Conservation (phyloP, 2,113 vertebrate species). For the Sialia sialis region DNA sequence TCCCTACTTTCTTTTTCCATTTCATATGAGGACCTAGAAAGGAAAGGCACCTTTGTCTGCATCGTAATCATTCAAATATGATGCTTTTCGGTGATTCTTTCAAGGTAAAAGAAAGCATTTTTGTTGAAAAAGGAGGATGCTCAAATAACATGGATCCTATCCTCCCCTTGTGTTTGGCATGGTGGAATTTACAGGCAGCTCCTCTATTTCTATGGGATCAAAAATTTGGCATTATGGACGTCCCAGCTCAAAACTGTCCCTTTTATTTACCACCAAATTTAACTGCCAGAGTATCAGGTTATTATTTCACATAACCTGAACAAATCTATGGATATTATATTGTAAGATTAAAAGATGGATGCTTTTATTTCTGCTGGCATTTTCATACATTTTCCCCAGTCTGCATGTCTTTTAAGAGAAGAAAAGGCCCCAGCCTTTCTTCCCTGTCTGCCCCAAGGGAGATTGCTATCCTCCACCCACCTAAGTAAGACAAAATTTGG, state of each 20-base stretch:
- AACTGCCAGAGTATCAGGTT: neutral
- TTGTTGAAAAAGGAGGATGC: neutral
- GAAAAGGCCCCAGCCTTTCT: neutral
- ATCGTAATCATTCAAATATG: neutral
- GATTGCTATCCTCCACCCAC: neutral
- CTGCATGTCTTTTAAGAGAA: neutral
- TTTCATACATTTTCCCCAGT: neutral
- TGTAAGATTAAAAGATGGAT: neutral
- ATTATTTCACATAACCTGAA: neutral
- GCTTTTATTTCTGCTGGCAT: neutral
- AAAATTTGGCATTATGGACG: neutral
- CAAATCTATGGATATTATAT: neutral
- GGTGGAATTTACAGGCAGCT: neutral
- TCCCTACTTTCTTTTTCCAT: neutral
- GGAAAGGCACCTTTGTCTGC: neutral
- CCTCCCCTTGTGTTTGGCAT: neutral
- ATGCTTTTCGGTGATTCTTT: neutral
- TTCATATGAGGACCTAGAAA: neutral
- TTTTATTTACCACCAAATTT: neutral
- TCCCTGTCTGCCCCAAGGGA: neutral
- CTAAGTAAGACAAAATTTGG: neutral
- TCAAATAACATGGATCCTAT: neutral
- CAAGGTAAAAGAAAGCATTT: neutral
- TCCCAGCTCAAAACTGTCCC: neutral
- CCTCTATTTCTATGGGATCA: neutral